phyloP scores from a whole-genome alignment of 1,140 invertebrate species.

The Cyphomyrmex costatus region DNA sequence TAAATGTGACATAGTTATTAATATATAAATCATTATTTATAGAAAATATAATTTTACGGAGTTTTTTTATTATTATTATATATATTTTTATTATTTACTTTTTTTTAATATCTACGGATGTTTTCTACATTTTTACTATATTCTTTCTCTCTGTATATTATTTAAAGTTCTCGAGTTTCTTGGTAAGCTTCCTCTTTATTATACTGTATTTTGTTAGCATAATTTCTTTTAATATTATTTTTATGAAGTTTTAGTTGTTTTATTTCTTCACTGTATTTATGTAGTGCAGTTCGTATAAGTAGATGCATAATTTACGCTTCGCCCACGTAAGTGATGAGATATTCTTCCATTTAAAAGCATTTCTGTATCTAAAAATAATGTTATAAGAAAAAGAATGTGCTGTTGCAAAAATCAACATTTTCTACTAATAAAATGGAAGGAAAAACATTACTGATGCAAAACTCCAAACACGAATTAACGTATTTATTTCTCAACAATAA shows the following conservation, averaged over 20 bases:
- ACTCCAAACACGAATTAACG: background rate
- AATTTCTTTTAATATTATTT: background rate
- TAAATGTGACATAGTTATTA: background rate
- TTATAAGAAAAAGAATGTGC: background rate
- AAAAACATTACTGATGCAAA: background rate
- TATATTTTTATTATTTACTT: background rate
- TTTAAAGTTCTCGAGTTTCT: conserved; percentile 4
- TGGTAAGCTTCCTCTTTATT: background rate
- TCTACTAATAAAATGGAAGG: background rate
- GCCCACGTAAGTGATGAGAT: background rate
- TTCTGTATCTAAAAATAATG: background rate
- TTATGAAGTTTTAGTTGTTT: background rate
- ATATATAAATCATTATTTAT: background rate
- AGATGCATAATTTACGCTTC: background rate
- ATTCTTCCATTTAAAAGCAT: conserved; percentile 9
- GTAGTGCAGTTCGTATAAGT: background rate
- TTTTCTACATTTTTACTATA: background rate
- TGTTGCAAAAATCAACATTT: background rate
- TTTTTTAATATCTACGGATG: background rate
- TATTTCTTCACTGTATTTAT: background rate
- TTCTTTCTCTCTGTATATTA: background rate
- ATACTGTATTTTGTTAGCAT: background rate
- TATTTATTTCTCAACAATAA: conserved; percentile 23
- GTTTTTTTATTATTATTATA: too few species aligned
- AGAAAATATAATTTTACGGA: background rate